A percentile compares a stretch with the other conserved stretches of the same genome.
Evolutionary conservation across 2,888 invertebrate genomes (phyloP).

Genomic region (Sesia bembeciformis): DNA sequence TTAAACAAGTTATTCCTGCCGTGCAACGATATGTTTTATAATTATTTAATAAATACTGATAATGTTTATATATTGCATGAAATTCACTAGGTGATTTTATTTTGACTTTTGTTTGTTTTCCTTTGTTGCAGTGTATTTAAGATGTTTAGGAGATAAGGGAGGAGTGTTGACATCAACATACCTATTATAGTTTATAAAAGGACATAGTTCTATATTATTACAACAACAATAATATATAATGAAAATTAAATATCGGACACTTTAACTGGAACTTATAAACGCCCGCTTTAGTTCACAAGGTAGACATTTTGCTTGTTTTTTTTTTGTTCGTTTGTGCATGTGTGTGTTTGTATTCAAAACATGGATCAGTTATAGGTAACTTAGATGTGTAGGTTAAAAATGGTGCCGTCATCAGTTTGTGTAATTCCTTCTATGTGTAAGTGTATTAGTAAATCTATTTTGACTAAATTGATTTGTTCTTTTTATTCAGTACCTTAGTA

Average conservation of each 20-base stretch:
- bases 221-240: slow-evolving; percentile 73
- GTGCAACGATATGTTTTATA: background rate
- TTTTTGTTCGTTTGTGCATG: background rate
- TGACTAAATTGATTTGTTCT: too few species aligned
- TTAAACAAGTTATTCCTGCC: background rate
- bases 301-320: slow-evolving; percentile 35
- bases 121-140: slow-evolving; percentile 73
- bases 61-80: slow-evolving; percentile 7
- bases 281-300: slow-evolving; percentile 61
- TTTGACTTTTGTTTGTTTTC: slow-evolving; percentile 41
- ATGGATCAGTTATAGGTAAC: background rate
- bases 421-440: too few species aligned
- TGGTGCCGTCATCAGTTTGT: too few species aligned
- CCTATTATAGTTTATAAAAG: slow-evolving; percentile 61
- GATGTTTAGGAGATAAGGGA: slow-evolving; percentile 62
- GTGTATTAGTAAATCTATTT: too few species aligned
- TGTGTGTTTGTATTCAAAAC: background rate
- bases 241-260: slow-evolving; percentile 48
- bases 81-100: slow-evolving; percentile 19
- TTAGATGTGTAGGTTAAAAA: background rate
- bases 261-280: slow-evolving; percentile 54
- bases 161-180: slow-evolving; percentile 70
- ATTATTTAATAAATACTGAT: too few species aligned
- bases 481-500: too few species aligned
- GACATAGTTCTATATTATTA: slow-evolving; percentile 73